phyloP scores from a whole-genome alignment of 1,140 invertebrate genomes.

The Melanaphis sacchari region DNA sequence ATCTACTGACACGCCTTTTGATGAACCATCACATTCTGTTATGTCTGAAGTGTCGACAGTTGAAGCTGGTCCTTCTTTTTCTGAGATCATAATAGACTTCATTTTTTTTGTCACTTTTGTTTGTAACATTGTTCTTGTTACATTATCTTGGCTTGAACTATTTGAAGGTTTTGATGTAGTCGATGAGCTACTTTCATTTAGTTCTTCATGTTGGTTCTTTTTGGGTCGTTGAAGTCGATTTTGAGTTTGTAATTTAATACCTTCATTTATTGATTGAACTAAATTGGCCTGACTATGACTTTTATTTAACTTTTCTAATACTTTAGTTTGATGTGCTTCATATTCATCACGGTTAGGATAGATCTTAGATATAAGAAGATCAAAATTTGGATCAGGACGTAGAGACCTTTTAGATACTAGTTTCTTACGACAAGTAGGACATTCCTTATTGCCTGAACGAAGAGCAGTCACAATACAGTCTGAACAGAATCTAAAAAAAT shows the following conservation, averaged over 20 bases:
- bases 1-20: slow-evolving; percentile 21
- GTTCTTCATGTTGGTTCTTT: slow-evolving; percentile 67
- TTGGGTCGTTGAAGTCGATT: slow-evolving; percentile 81
- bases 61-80: slow-evolving; percentile 19
- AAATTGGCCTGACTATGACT: slow-evolving; percentile 91
- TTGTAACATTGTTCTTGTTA: slow-evolving; percentile 49
- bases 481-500: slow-evolving; percentile 79
- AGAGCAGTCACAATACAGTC: slow-evolving; percentile 99
- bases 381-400: slow-evolving; percentile 97
- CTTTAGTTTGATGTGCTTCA: slow-evolving; percentile 93
- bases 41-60: slow-evolving; percentile 46
- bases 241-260: slow-evolving; percentile 91
- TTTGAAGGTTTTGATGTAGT: slow-evolving; percentile 26
- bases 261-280: slow-evolving; percentile 93
- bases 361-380: slow-evolving; percentile 96
- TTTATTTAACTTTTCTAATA: slow-evolving; percentile 92
- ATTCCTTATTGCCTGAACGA: slow-evolving; percentile 99
- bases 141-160: slow-evolving; percentile 2
- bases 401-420: slow-evolving; percentile 96
- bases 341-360: slow-evolving; percentile 98
- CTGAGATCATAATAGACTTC: slow-evolving; percentile 18
- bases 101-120: slow-evolving; percentile 28
- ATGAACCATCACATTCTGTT: slow-evolving; percentile 34
- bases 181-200: slow-evolving; percentile 26
- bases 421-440: slow-evolving; percentile 98